Percentiles rank a stretch among this genome's conserved stretches.
phyloP scores from a whole-genome alignment of 2,797 vertebrate species.

The Sebastes wilsoni region DNA sequence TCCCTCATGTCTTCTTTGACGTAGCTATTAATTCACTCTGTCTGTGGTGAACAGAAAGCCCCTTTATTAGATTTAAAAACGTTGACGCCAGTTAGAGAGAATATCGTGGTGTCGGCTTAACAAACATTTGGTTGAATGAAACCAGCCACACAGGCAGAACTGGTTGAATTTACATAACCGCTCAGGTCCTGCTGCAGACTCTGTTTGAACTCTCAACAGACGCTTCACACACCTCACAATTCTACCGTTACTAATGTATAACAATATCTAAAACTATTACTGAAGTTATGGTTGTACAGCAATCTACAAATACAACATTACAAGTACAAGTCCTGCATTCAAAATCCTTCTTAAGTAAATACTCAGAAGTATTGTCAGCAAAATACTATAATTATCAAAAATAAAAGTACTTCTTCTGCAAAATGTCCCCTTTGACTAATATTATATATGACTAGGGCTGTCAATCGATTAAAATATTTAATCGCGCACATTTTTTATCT shows the following conservation, averaged over 20 bases:
- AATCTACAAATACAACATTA: background rate
- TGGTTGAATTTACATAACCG: slow-evolving; percentile 52
- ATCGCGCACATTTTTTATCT: no score
- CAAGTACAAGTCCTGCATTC: background rate
- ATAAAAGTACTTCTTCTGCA: background rate
- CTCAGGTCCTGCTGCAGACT: background rate
- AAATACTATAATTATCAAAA: background rate
- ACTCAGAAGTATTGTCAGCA: background rate
- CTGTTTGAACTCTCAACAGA: slow-evolving; percentile 32
- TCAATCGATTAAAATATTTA: background rate
- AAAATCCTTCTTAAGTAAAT: background rate
- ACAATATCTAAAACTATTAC: background rate
- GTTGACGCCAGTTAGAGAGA: background rate
- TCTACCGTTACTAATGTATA: background rate
- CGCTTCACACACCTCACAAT: background rate
- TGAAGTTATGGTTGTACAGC: background rate
- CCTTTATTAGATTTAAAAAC: background rate
- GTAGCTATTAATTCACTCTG: background rate
- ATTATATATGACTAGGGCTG: background rate
- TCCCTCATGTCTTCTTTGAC: background rate
- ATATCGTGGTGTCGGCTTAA: background rate
- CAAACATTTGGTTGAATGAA: slow-evolving; percentile 35
- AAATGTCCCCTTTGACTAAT: no score
- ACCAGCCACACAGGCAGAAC: slow-evolving; percentile 50
- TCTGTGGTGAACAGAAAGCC: background rate